These are phyloP conservation scores for Steinernema carpocapsae DNA, from an alignment of 2,888 invertebrate genomes.

Conservation along the genomic window DNA sequence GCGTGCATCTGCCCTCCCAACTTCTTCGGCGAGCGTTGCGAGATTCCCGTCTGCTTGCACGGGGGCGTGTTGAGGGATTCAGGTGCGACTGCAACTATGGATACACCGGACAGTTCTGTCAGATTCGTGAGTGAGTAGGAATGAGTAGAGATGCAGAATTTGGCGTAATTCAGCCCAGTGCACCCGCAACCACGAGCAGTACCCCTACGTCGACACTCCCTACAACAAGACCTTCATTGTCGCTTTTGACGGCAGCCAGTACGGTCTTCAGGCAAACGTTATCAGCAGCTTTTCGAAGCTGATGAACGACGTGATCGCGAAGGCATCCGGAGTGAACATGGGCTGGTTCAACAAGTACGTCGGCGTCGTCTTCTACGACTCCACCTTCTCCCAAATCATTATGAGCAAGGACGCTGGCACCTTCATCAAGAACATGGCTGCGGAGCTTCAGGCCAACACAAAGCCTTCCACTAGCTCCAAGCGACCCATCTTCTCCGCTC, in stretches of 20 bases:
- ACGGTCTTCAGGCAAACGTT: background rate
- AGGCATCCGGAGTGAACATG: background rate
- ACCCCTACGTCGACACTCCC: background rate
- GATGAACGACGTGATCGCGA: background rate
- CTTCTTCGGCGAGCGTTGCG: slow-evolving; percentile 29
- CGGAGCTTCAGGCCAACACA: background rate
- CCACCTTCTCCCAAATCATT: background rate
- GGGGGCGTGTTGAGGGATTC: background rate
- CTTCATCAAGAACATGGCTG: slow-evolving; percentile 3
- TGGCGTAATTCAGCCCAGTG: background rate
- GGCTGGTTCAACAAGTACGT: slow-evolving; percentile 19
- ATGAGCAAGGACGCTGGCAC: background rate
- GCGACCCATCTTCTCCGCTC: background rate
- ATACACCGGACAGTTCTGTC: slow-evolving; percentile 2
- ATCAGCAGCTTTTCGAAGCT: background rate
- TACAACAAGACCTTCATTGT: slow-evolving; percentile 32
- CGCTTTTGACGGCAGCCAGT: slow-evolving; percentile 30
- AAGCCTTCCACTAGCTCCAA: background rate
- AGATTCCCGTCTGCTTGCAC: background rate
- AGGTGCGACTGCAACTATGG: slow-evolving; percentile 26
- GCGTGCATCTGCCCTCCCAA: slow-evolving; percentile 26
- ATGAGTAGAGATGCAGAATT: background rate
- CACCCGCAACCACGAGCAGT: background rate
- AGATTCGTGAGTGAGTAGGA: background rate
- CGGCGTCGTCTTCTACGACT: slow-evolving; percentile 13